A percentile compares a stretch with the other conserved stretches of the same genome.
Evolutionary conservation across 1,140 invertebrate genomes (phyloP).

Genomic region (Drosophila mojavensis): DNA sequence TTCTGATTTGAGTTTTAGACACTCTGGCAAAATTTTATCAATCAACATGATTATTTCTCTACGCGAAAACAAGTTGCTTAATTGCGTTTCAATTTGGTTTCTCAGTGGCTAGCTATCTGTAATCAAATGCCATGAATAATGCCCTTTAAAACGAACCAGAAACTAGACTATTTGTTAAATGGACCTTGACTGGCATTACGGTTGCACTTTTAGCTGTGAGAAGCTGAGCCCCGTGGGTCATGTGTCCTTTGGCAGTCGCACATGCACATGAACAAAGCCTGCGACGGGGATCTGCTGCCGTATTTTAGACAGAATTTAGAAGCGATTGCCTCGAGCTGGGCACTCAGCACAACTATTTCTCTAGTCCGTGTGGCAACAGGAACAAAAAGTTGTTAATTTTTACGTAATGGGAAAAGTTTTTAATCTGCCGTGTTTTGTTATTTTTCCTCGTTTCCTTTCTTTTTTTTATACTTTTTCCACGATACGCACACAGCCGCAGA

Average conservation of each 20-base stretch:
- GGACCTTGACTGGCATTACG: slow-evolving; percentile 37
- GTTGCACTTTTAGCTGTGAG: slow-evolving; percentile 34
- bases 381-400: slow-evolving; percentile 75
- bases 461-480: slow-evolving; percentile 25
- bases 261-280: slow-evolving; percentile 28
- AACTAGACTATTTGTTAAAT: slow-evolving; percentile 50
- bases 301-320: slow-evolving; percentile 68
- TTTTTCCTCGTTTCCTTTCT: not conserved
- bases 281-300: slow-evolving; percentile 34
- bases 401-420: slow-evolving; percentile 80
- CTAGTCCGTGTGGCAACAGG: slow-evolving; percentile 33
- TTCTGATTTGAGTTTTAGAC: no score
- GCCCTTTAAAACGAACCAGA: not conserved
- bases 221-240: no score
- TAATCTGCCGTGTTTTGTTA: slow-evolving; percentile 59
- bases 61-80: no score
- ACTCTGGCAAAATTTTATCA: no score
- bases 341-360: slow-evolving; percentile 60
- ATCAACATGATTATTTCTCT: no score
- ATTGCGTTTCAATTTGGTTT: no score
- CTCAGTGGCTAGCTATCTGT: no score
- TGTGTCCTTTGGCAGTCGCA: slow-evolving; percentile 4
- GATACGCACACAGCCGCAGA: not conserved
- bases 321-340: slow-evolving; percentile 32
- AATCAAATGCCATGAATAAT: not conserved